Evolutionary conservation across 2,113 vertebrate species (phyloP), one percentile per base, ranked within the genome.

Genomic region (Proteles cristata): DNA sequence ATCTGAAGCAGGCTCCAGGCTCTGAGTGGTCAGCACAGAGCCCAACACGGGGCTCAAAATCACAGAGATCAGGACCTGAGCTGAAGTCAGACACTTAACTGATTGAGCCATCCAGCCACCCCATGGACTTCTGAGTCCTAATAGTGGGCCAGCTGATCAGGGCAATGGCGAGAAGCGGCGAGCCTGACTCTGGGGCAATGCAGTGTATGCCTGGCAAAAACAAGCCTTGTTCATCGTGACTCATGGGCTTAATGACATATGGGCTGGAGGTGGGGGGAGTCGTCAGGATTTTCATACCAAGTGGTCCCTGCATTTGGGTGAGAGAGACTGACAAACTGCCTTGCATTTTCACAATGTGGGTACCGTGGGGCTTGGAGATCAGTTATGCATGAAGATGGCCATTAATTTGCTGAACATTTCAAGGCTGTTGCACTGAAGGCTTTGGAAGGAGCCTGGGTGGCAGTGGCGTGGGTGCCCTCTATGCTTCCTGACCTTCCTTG

Each of bases 161-260:
- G 45, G 35, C 4, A 0, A 23, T 2, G 45, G 53, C 45, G 8
- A 73, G 63, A 87, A n/a, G 25, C 1, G 0, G 9, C 4, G 4
- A 77, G 26, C 48, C 73, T 10, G 73, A 53, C 10, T 33, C 61
- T 1, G 17, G 15, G 35, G 19, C 33, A 23, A 8, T 4, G 3
- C 15, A 26, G 61, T 4, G 21, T 14, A 35, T 3, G 9, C 4
- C 11, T 2, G 3, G 23, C 33, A 76, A n/a, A 12, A 35, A 28
- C 9, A 65, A 66, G 82, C 39, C 45, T 35, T 50, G 26, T 43
- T 45, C 50, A 50, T 19, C 1, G 4, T 61, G 33, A 39, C 14
- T 82, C 61, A 43, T 0, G 17, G 21, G 61, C 28, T 68, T 48
- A 15, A 33, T 9, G 16, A 23, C 1, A 7, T 11, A 4, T 0